phyloP scores from a whole-genome alignment of 2,888 invertebrate genomes.

The Epistrophe eligans region DNA sequence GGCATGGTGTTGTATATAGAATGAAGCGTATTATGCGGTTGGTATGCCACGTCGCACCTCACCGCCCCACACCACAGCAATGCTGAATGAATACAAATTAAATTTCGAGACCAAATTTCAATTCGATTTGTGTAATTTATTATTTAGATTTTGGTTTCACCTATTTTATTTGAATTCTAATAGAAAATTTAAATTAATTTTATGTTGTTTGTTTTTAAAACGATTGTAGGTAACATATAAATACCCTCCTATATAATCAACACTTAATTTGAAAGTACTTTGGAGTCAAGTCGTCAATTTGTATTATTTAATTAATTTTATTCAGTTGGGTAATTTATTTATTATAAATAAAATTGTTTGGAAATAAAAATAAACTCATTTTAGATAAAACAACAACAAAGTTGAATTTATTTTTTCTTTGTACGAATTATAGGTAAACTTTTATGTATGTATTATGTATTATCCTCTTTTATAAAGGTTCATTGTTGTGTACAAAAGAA shows the following conservation, averaged over 20 bases:
- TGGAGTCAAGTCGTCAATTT: constrained; percentile 42
- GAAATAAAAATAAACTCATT: background rate
- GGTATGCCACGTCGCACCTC: background rate
- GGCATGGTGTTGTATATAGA: background rate
- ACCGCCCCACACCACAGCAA: background rate
- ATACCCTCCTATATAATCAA: constrained; percentile 9
- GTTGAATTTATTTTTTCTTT: background rate
- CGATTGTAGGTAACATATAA: background rate
- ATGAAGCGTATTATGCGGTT: constrained; percentile 8
- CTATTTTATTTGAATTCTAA: constrained; percentile 17
- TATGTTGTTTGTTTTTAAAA: constrained; percentile 3
- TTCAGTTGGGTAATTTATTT: constrained; percentile 7
- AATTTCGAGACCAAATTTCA: constrained; percentile 55
- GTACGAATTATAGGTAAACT: background rate
- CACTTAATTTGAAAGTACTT: constrained; percentile 5
- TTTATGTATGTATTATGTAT: background rate
- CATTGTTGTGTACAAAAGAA: constrained; percentile 19
- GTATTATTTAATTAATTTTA: constrained; percentile 42
- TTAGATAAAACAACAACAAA: background rate
- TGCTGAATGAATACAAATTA: constrained; percentile 57
- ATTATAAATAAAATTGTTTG: constrained; percentile 34
- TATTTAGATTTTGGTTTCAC: constrained; percentile 36
- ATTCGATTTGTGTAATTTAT: constrained; percentile 38
- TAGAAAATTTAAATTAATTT: constrained; percentile 23
- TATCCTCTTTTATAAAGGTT: background rate